Evolutionary conservation across 1,140 invertebrate species (phyloP).

Genomic region (Caenorhabditis briggsae): DNA sequence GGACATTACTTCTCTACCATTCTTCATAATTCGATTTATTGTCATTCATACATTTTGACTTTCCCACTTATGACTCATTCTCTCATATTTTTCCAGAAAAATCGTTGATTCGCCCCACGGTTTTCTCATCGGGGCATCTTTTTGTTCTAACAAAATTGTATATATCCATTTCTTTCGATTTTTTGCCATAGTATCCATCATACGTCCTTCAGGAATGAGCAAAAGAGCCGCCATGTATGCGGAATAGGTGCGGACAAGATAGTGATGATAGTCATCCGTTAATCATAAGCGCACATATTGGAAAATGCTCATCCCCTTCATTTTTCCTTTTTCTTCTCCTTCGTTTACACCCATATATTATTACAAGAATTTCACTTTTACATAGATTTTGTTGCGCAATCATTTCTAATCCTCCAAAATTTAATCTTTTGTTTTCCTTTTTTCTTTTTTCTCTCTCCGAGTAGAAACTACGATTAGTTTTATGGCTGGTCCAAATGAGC

Average conservation of each 20-base stretch:
- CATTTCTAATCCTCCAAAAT: background rate
- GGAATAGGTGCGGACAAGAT: conserved; percentile 46
- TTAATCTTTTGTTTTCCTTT: conserved; percentile 31
- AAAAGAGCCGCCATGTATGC: conserved; percentile 27
- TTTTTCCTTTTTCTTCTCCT: background rate
- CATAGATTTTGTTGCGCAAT: conserved; percentile 7
- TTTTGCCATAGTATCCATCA: background rate
- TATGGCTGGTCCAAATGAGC: conserved; percentile 42
- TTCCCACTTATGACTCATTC: background rate
- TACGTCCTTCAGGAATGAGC: background rate
- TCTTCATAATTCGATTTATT: too few relatives aligned
- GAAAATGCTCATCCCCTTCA: conserved; percentile 23
- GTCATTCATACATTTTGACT: background rate
- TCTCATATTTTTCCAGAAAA: too few relatives aligned
- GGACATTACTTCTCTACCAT: too few relatives aligned
- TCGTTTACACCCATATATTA: background rate
- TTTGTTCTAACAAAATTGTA: too few relatives aligned
- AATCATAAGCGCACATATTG: conserved; percentile 51
- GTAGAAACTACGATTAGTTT: conserved; percentile 43
- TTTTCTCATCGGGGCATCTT: too few relatives aligned
- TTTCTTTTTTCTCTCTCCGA: background rate
- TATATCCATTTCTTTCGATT: too few relatives aligned
- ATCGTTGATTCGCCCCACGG: too few relatives aligned
- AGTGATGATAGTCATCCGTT: conserved; percentile 37
- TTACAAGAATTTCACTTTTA: too few relatives aligned